Conservation (phyloP, 1,140 invertebrate species). For the Micrasema longulum region DNA sequence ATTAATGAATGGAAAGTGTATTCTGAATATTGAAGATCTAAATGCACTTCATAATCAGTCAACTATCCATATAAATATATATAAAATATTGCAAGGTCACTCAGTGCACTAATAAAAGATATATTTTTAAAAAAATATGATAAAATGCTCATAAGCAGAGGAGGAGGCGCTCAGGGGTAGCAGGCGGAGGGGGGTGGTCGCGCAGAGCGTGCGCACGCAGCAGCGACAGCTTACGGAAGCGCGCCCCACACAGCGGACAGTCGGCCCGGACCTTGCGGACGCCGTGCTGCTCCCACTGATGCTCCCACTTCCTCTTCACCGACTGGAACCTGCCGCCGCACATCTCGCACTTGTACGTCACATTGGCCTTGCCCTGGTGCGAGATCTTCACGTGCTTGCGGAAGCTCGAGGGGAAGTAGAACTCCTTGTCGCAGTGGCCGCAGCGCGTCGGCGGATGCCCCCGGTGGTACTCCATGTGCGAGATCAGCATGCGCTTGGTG, state of each 20-base stretch:
- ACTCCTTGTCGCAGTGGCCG: slow-evolving; percentile 59
- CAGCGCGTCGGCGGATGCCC: slow-evolving; percentile 59
- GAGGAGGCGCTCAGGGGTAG: neutral
- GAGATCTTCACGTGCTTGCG: slow-evolving; percentile 63
- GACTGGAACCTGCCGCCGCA: slow-evolving; percentile 60
- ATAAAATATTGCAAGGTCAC: too few species aligned
- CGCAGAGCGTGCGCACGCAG: slow-evolving; percentile 41
- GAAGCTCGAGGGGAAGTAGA: slow-evolving; percentile 62
- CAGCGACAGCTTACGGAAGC: slow-evolving; percentile 58
- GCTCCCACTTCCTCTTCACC: slow-evolving; percentile 66
- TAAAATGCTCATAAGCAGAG: slow-evolving; percentile 7
- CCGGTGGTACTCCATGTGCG: slow-evolving; percentile 65
- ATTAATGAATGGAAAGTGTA: too few species aligned
- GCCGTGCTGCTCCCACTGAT: slow-evolving; percentile 62
- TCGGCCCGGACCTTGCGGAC: slow-evolving; percentile 63
- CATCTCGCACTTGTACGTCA: slow-evolving; percentile 60
- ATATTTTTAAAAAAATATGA: slow-evolving; percentile 1
- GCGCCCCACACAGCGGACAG: slow-evolving; percentile 60
- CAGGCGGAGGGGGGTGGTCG: slow-evolving; percentile 30
- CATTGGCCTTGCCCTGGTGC: slow-evolving; percentile 56
- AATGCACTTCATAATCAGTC: too few species aligned
- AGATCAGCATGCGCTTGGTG: slow-evolving; percentile 64
- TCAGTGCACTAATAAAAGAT: too few species aligned
- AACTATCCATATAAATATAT: too few species aligned
- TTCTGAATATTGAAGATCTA: too few species aligned